A percentile compares a stretch with the other conserved stretches of the same genome.
phyloP scores from a whole-genome alignment of 2,797 vertebrate genomes.

The Malacoraja senta region DNA sequence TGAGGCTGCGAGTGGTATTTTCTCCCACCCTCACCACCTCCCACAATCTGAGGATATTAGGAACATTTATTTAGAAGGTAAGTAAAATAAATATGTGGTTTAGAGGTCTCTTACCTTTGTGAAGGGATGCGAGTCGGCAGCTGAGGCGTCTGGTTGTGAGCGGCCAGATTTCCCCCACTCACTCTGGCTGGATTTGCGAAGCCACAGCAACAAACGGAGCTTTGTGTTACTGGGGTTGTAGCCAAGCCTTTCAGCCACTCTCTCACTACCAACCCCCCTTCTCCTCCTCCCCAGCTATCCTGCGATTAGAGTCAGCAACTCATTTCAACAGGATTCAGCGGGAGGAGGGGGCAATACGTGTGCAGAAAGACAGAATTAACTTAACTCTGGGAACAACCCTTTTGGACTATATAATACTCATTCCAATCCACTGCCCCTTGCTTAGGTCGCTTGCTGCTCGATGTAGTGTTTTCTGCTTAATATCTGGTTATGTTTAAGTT shows the following conservation, averaged over 20 bases:
- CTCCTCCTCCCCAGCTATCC: slow-evolving; percentile 3
- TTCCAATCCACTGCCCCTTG: no score
- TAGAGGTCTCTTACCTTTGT: slow-evolving; percentile 39
- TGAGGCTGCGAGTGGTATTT: background rate
- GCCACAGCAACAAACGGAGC: slow-evolving; percentile 41
- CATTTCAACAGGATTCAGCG: slow-evolving; percentile 36
- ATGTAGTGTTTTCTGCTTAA: background rate
- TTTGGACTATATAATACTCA: no score
- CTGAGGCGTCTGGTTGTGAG: slow-evolving; percentile 38
- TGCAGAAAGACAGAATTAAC: background rate
- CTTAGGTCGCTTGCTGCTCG: no score
- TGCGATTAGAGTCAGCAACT: background rate
- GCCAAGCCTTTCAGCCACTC: slow-evolving; percentile 34
- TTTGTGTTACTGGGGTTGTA: slow-evolving; percentile 41
- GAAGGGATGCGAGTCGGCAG: slow-evolving; percentile 30
- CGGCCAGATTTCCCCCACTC: background rate
- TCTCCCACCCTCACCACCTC: no score
- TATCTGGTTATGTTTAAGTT: background rate
- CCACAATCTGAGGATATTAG: background rate
- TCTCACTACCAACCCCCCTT: background rate
- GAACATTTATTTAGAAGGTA: no score
- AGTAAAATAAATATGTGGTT: background rate
- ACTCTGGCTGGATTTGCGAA: slow-evolving; percentile 32
- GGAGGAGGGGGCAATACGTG: background rate
- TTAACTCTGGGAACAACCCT: background rate